Evolutionary conservation across 2,113 vertebrate species (phyloP).

Genomic region (Esox niger): DNA sequence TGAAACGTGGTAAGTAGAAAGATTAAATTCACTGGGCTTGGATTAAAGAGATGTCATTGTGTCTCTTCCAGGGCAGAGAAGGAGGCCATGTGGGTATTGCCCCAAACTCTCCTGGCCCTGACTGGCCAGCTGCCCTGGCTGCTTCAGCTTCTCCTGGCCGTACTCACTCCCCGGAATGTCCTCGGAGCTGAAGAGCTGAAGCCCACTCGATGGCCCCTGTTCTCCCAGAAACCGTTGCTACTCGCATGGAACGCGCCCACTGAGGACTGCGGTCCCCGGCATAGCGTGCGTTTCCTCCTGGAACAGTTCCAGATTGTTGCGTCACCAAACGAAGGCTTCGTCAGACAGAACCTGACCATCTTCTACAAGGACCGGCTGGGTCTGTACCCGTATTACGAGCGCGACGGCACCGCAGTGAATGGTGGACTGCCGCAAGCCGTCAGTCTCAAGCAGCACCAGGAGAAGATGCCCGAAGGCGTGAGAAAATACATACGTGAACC

Average conservation of each 20-base stretch:
- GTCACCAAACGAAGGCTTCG: slow-evolving; percentile 76
- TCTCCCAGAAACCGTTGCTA: slow-evolving; percentile 72
- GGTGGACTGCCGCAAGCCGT: slow-evolving; percentile 73
- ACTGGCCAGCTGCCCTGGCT: slow-evolving; percentile 34
- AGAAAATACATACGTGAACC: slow-evolving; percentile 66
- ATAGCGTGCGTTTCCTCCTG: slow-evolving; percentile 61
- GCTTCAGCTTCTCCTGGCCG: slow-evolving; percentile 50
- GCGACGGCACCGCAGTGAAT: slow-evolving; percentile 49
- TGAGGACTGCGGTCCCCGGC: slow-evolving; percentile 70
- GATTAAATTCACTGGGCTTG: background rate
- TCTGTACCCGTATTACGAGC: slow-evolving; percentile 73
- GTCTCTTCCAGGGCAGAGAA: slow-evolving; percentile 28
- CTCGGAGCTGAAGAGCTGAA: slow-evolving; percentile 62
- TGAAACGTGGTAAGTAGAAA: no score
- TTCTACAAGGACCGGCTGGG: slow-evolving; percentile 80
- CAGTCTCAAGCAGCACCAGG: slow-evolving; percentile 67
- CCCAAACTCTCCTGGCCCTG: slow-evolving; percentile 24
- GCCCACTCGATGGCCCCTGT: slow-evolving; percentile 73
- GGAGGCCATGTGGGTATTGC: slow-evolving; percentile 46
- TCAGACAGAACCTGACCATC: slow-evolving; percentile 77
- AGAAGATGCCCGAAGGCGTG: slow-evolving; percentile 67
- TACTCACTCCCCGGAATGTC: slow-evolving; percentile 51
- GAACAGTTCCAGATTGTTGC: slow-evolving; percentile 75
- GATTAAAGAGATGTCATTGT: slow-evolving; percentile 13
- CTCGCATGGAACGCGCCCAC: slow-evolving; percentile 81